Evolutionary conservation across 2,888 invertebrate genomes (phyloP), one percentile per base, ranked within the genome.

Genomic region (Stenoptilia bipunctidactyla): DNA sequence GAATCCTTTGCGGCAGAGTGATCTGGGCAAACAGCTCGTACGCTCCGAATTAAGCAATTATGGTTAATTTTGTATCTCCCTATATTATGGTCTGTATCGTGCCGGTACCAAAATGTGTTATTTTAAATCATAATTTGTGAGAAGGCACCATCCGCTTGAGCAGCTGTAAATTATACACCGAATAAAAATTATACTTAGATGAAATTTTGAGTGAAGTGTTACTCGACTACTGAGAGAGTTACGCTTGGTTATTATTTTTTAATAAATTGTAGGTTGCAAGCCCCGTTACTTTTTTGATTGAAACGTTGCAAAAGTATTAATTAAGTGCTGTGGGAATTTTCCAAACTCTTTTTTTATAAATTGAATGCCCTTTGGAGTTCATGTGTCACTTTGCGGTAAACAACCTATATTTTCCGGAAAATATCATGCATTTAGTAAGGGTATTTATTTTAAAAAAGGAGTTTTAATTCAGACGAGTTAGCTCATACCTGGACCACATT

Each of bases 31-130:
- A 74, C 61, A 65, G 61, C 67, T 64, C 61, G 55, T 60, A 61
- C 65, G 66, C 65, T 80, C 72, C 64, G 76, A 80, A 83, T 83
- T 82, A 83, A 83, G 83, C 79, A 83, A 83, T 83, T 83, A 83
- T 80, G 66, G 79, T 79, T 83, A 83, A 83, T 83, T 82, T 80
- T 65, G 72, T 76, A 67, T 71, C 76, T 71, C 69, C 73, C 70
- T 66, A 61, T 71, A 72, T 69, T 72, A 74, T 69, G 61, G 71
- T 58, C 64, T 58, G 55, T 64, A 70, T 66, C 70, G 76, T 67
- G 68, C 58, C 65, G 68, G 69, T 59, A 58, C 61, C 56, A 50
- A 76, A 64, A 74, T 80, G 77, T 83, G 82, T 83, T 83, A 82
- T 83, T 83, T 82, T 66, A 77, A 66, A 76, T 73, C 71, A 72